phyloP scores from a whole-genome alignment of 2,888 invertebrate genomes.

The Orthosia cruda region DNA sequence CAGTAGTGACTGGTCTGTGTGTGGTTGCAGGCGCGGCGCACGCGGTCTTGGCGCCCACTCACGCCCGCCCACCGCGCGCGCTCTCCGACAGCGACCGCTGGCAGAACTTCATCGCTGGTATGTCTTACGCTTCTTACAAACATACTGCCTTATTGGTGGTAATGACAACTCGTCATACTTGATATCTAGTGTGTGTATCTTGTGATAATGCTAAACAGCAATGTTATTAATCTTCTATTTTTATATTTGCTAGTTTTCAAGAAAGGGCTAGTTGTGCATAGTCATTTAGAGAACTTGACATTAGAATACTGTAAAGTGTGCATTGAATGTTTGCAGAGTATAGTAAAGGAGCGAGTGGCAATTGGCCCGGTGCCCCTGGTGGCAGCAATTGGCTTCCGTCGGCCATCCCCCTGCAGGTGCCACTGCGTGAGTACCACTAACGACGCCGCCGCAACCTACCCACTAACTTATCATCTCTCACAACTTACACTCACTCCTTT shows the following conservation, averaged over 20 bases:
- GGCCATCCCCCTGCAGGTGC: slow-evolving; percentile 65
- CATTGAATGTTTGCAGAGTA: slow-evolving; percentile 64
- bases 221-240: background rate
- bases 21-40: slow-evolving; percentile 23
- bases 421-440: slow-evolving; percentile 64
- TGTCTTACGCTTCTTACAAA: background rate
- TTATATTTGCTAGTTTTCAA: background rate
- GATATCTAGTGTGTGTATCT: no score
- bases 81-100: slow-evolving; percentile 54
- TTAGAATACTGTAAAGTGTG: background rate
- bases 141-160: background rate
- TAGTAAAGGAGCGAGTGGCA: slow-evolving; percentile 41
- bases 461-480: background rate
- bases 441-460: no score
- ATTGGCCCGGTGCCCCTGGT: slow-evolving; percentile 36
- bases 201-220: background rate
- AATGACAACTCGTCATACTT: no score
- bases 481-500: background rate
- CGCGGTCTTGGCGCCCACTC: background rate
- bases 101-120: slow-evolving; percentile 67
- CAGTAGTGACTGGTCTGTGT: background rate
- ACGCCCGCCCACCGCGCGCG: slow-evolving; percentile 30
- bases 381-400: slow-evolving; percentile 68
- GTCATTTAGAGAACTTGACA: no score
- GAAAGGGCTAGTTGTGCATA: no score